These are phyloP conservation scores for Protobothrops flavoviridis DNA, from an alignment of 2,113 vertebrate genomes.

Conservation along the genomic window DNA sequence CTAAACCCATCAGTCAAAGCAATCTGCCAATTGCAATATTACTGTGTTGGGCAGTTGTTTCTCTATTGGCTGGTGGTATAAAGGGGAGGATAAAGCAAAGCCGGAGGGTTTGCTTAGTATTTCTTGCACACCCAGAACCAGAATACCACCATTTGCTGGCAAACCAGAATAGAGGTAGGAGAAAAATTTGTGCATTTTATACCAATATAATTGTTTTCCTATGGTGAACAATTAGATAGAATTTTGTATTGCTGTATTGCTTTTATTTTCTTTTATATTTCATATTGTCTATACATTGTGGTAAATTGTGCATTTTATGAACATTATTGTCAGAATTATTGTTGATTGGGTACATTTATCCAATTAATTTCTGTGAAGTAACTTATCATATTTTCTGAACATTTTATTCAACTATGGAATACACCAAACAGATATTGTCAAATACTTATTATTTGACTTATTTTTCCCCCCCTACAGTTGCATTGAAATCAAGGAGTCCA, in stretches of 20 bases:
- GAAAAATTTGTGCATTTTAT: not conserved
- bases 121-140: not conserved
- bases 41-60: not conserved
- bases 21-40: not conserved
- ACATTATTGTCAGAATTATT: not conserved
- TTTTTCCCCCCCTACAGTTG: slow-evolving; percentile 62
- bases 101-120: not conserved
- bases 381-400: not conserved
- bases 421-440: not conserved
- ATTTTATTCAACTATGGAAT: not conserved
- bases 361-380: not conserved
- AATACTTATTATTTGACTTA: not conserved
- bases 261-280: not conserved
- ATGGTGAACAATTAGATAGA: not conserved
- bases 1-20: not conserved
- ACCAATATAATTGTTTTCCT: not conserved
- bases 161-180: not conserved
- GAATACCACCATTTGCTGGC: not conserved
- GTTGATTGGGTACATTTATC: not conserved
- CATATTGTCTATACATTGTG: not conserved
- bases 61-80: not conserved
- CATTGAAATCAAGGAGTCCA: slow-evolving; percentile 69
- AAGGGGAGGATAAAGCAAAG: not conserved
- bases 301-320: not conserved
- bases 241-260: not conserved